Percentiles rank a stretch among this genome's conserved stretches.
Evolutionary conservation across 2,797 vertebrate species (phyloP).

Genomic region (Caiman crocodilus): DNA sequence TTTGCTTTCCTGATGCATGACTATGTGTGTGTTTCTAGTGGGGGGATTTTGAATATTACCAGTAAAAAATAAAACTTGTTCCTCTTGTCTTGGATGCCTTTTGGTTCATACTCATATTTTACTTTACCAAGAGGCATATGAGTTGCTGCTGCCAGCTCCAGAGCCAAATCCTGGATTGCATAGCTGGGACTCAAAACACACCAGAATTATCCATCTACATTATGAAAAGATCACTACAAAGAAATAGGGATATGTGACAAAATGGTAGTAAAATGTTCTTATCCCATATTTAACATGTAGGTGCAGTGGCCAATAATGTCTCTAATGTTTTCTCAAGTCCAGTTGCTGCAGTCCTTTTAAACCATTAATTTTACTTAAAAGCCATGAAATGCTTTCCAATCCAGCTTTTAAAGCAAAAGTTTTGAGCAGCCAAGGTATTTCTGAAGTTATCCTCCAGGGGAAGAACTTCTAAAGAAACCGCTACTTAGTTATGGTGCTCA

Average conservation of each 20-base stretch:
- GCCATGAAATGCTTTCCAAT: not conserved
- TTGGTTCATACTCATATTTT: not conserved
- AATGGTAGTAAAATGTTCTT: not conserved
- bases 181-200: not conserved
- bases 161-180: not conserved
- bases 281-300: not conserved
- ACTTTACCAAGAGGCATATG: not conserved
- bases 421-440: constrained; percentile 7
- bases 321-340: not conserved
- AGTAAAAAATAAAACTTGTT: not conserved
- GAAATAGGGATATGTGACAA: not conserved
- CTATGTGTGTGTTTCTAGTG: not conserved
- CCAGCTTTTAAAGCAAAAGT: constrained; percentile 42
- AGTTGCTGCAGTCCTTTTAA: constrained; percentile 33
- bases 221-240: not conserved
- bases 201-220: not conserved
- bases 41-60: not conserved
- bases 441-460: constrained; percentile 33
- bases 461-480: constrained; percentile 27
- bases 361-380: constrained; percentile 43
- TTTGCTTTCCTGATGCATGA: not conserved
- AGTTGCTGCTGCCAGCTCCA: not conserved
- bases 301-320: not conserved
- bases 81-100: not conserved
- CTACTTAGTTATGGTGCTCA: not conserved